Percentiles rank a stretch among this genome's conserved stretches.
phyloP scores from a whole-genome alignment of 1,140 invertebrate genomes.

The Spodoptera litura region DNA sequence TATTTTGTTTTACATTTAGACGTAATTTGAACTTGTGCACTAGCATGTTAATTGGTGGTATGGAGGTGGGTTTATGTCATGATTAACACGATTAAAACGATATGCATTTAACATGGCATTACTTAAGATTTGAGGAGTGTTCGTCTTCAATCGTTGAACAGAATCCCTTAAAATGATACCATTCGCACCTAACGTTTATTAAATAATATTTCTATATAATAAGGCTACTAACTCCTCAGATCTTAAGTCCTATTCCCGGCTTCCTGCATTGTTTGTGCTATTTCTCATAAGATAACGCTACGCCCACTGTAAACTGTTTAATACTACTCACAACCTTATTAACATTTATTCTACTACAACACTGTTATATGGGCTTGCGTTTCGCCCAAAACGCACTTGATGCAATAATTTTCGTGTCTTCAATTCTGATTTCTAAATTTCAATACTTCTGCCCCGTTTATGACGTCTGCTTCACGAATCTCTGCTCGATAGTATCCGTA shows the following conservation, averaged over 20 bases:
- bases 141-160: neutral
- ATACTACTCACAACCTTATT: slow-evolving; percentile 44
- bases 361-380: slow-evolving; percentile 2
- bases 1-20: slow-evolving; percentile 41
- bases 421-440: neutral
- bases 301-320: slow-evolving; percentile 37
- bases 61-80: slow-evolving; percentile 83
- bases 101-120: slow-evolving; percentile 60
- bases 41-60: slow-evolving; percentile 75
- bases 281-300: slow-evolving; percentile 50
- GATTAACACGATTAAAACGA: slow-evolving; percentile 66
- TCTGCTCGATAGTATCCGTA: slow-evolving; percentile 69
- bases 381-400: slow-evolving; percentile 38
- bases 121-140: slow-evolving; percentile 60
- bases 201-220: slow-evolving; percentile 3
- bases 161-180: neutral
- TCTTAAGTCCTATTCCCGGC: slow-evolving; percentile 53
- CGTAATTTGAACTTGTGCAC: slow-evolving; percentile 57
- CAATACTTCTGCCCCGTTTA: slow-evolving; percentile 13
- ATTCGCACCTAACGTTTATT: neutral
- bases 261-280: slow-evolving; percentile 58
- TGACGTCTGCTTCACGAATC: slow-evolving; percentile 59
- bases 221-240: slow-evolving; percentile 50
- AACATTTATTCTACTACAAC: slow-evolving; percentile 29
- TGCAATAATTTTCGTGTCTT: slow-evolving; percentile 16